These are phyloP conservation scores for Archilochus colubris DNA, from an alignment of 2,113 vertebrate genomes.

Conservation along the genomic window DNA sequence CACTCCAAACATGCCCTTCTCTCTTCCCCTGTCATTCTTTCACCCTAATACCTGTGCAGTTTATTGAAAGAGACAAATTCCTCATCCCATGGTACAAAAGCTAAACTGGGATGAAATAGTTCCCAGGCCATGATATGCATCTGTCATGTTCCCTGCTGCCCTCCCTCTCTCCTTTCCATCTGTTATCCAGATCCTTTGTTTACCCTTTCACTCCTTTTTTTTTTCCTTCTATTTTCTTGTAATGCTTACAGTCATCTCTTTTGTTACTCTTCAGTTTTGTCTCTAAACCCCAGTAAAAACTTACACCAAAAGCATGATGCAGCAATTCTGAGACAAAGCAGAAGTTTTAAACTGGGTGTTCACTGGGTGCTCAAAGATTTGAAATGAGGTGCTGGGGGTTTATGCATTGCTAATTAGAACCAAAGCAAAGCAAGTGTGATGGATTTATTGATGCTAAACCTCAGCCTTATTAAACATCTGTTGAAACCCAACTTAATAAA, in stretches of 20 bases:
- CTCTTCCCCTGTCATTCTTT: neutral
- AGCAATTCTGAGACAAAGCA: neutral
- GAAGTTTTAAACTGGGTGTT: neutral
- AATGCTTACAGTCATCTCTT: neutral
- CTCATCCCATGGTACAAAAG: neutral
- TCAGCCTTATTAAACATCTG: slow-evolving; percentile 7
- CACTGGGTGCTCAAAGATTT: neutral
- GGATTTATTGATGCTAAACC: slow-evolving; percentile 9
- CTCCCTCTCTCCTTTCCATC: neutral
- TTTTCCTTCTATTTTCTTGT: neutral
- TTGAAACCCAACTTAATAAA: neutral
- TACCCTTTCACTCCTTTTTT: neutral
- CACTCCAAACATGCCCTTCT: neutral
- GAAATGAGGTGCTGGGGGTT: neutral
- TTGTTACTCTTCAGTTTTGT: neutral
- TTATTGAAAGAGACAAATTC: neutral
- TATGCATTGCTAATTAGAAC: neutral
- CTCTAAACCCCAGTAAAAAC: neutral
- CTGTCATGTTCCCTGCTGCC: neutral
- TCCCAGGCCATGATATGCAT: neutral
- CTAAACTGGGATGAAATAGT: neutral
- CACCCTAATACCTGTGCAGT: neutral
- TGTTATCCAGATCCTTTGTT: neutral
- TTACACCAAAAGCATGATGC: neutral
- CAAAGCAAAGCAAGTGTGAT: neutral